Percentiles rank a stretch among this genome's conserved stretches.
Evolutionary conservation across 2,113 vertebrate species (phyloP).

Genomic region (Tinamus guttatus): DNA sequence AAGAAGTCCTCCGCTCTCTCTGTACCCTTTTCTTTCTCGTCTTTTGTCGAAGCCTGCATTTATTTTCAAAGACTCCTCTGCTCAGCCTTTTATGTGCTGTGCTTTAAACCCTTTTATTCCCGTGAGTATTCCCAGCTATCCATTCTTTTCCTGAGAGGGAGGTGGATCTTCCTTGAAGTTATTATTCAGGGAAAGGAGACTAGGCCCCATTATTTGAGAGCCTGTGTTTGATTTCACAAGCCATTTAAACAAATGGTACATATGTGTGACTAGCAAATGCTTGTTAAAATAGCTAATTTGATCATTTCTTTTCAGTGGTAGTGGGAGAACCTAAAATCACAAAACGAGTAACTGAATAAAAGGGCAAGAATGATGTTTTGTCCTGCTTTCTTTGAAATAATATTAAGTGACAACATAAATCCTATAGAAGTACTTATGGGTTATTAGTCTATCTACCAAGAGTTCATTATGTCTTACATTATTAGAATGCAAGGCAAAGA

Average conservation of each 20-base stretch:
- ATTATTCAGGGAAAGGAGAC: constrained; percentile 63
- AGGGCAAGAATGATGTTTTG: constrained; percentile 17
- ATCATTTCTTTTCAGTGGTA: constrained; percentile 35
- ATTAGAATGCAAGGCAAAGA: constrained; percentile 49
- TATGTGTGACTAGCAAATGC: constrained; percentile 35
- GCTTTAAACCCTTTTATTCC: constrained; percentile 70
- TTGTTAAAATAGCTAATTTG: constrained; percentile 65
- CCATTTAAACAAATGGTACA: constrained; percentile 52
- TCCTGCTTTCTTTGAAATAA: constrained; percentile 38
- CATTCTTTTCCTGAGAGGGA: constrained; percentile 56
- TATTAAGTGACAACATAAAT: constrained; percentile 60
- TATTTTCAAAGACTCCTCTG: constrained; percentile 67
- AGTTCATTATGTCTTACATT: constrained; percentile 41
- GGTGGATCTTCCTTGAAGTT: constrained; percentile 67
- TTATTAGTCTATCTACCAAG: constrained; percentile 9
- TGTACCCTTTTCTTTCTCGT: constrained; percentile 52
- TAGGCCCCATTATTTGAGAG: constrained; percentile 51
- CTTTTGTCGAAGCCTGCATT: constrained; percentile 65
- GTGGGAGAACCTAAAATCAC: constrained; percentile 14
- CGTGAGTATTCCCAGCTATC: constrained; percentile 61
- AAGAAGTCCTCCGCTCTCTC: not conserved
- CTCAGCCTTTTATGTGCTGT: constrained; percentile 52
- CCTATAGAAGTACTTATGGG: constrained; percentile 8
- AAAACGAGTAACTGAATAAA: not conserved
- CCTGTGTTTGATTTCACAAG: constrained; percentile 53